Evolutionary conservation across 2,113 vertebrate species (phyloP).

Genomic region (Manacus vitellinus): DNA sequence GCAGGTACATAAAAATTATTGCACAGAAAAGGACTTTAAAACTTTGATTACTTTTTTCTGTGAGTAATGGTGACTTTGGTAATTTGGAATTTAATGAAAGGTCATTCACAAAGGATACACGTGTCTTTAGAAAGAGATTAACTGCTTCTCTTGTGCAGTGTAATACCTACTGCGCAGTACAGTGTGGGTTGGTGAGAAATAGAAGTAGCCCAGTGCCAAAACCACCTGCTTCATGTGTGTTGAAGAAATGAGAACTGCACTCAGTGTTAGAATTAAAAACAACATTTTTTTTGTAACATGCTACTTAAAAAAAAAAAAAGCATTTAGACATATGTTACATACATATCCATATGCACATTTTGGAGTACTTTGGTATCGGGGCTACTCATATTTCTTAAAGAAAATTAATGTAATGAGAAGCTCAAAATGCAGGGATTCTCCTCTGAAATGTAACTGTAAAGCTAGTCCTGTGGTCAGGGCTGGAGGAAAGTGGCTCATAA

Average conservation of each 20-base stretch:
- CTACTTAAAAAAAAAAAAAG: not conserved
- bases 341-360: accelerated
- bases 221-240: not conserved
- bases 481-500: not conserved
- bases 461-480: not conserved
- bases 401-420: not conserved
- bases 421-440: not conserved
- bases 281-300: not conserved
- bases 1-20: not conserved
- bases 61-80: slow-evolving; percentile 1
- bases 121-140: not conserved
- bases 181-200: not conserved
- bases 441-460: not conserved
- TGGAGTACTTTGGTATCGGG: not conserved
- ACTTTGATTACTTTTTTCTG: slow-evolving; percentile 14
- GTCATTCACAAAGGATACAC: not conserved
- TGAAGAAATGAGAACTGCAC: not conserved
- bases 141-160: not conserved
- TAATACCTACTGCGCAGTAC: not conserved
- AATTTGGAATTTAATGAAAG: slow-evolving; percentile 39
- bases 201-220: not conserved
- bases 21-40: not conserved
- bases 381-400: not conserved
- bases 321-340: accelerated
- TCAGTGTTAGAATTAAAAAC: not conserved